These are phyloP conservation scores for Amia ocellicauda DNA, from an alignment of 2,113 vertebrate genomes.

Conservation along the genomic window DNA sequence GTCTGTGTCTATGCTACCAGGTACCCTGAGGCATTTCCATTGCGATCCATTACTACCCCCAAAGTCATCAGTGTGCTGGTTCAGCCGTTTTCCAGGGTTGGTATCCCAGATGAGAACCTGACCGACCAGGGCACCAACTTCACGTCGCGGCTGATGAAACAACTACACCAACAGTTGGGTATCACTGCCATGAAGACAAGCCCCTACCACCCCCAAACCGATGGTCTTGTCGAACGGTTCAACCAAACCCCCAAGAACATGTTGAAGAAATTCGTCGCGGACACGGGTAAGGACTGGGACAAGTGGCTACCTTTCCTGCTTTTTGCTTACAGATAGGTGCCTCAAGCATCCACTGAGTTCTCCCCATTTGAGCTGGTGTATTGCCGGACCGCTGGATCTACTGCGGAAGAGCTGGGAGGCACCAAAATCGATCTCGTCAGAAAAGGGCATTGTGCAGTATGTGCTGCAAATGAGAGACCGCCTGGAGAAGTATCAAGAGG, in stretches of 20 bases:
- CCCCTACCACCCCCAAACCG: constrained; percentile 55
- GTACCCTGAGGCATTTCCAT: constrained; percentile 2
- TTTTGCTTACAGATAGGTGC: constrained; percentile 43
- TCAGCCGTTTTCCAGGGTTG: background rate
- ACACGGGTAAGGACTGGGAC: constrained; percentile 53
- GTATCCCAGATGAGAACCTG: background rate
- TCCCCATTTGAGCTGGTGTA: constrained; percentile 33
- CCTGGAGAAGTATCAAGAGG: no score
- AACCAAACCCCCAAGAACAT: constrained; percentile 62
- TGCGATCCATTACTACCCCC: background rate
- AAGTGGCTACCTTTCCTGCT: constrained; percentile 52
- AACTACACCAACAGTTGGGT: constrained; percentile 49
- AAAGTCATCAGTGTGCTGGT: background rate
- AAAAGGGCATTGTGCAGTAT: background rate
- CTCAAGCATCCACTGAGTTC: constrained; percentile 34
- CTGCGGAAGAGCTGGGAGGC: constrained; percentile 19
- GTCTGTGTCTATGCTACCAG: constrained; percentile 10
- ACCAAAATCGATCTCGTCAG: constrained; percentile 8
- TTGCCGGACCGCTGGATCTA: constrained; percentile 17
- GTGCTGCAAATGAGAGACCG: no score
- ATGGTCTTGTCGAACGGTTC: constrained; percentile 53
- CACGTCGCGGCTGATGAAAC: constrained; percentile 56
- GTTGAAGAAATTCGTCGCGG: constrained; percentile 54
- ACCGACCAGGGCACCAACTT: constrained; percentile 42
- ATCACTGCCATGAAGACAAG: constrained; percentile 35